phyloP scores from a whole-genome alignment of 2,888 invertebrate genomes.

The Formica aserva region DNA sequence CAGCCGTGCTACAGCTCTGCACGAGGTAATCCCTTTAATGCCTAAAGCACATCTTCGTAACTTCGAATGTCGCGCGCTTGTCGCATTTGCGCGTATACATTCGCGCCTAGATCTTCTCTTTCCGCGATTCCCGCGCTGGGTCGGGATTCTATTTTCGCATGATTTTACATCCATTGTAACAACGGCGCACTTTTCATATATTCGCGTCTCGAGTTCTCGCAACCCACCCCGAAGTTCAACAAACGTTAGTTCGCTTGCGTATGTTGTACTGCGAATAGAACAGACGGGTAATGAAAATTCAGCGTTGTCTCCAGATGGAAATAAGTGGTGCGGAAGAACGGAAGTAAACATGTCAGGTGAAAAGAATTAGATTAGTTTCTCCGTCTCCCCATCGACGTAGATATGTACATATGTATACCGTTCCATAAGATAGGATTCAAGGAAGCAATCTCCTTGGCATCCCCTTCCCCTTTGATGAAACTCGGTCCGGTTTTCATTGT shows the following conservation, averaged over 20 bases:
- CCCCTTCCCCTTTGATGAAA: slow-evolving; percentile 70
- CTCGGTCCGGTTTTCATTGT: slow-evolving; percentile 79
- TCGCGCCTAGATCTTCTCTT: background rate
- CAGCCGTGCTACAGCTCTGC: slow-evolving; percentile 33
- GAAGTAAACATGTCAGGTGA: slow-evolving; percentile 66
- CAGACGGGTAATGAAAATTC: slow-evolving; percentile 70
- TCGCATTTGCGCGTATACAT: background rate
- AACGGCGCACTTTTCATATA: background rate
- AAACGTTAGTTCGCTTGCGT: slow-evolving; percentile 29
- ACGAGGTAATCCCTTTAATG: slow-evolving; percentile 14
- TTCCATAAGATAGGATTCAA: background rate
- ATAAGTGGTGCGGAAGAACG: slow-evolving; percentile 55
- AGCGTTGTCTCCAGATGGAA: slow-evolving; percentile 48
- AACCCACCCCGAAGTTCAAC: slow-evolving; percentile 6
- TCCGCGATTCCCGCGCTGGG: slow-evolving; percentile 25
- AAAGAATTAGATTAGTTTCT: slow-evolving; percentile 68
- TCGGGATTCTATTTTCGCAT: background rate
- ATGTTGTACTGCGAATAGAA: background rate
- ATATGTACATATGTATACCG: background rate
- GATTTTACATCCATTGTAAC: slow-evolving; percentile 24
- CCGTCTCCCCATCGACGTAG: background rate
- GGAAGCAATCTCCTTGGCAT: slow-evolving; percentile 78
- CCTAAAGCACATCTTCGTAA: slow-evolving; percentile 29
- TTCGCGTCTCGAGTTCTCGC: slow-evolving; percentile 17
- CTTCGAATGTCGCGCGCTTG: slow-evolving; percentile 7